A percentile compares a stretch with the other conserved stretches of the same genome.
Evolutionary conservation across 2,797 vertebrate species (phyloP).

Genomic region (Petrocephalus schoutedeni): DNA sequence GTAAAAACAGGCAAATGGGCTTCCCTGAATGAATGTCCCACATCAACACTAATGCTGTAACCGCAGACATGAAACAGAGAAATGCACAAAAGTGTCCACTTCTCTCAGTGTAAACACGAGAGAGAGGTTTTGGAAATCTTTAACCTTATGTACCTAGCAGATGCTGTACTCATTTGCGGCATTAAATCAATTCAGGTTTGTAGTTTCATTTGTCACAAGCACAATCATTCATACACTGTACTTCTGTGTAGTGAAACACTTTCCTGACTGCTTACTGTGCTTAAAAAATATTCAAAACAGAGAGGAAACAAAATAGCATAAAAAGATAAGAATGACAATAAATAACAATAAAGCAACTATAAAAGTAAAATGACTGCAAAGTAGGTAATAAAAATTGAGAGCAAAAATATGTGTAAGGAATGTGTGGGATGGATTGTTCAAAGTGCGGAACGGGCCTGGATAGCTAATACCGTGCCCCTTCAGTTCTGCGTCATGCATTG

Average conservation of each 20-base stretch:
- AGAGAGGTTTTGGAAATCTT: background rate
- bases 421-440: background rate
- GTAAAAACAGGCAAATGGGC: slow-evolving; percentile 29
- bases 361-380: background rate
- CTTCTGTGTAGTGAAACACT: background rate
- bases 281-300: background rate
- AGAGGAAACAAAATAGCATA: background rate
- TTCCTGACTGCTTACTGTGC: background rate
- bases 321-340: background rate
- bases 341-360: background rate
- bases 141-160: background rate
- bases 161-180: background rate
- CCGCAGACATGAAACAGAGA: background rate
- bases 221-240: background rate
- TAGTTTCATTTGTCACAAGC: background rate
- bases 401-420: background rate
- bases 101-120: background rate
- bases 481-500: background rate
- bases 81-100: background rate
- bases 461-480: background rate
- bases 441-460: background rate
- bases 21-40: background rate
- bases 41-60: background rate
- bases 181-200: background rate
- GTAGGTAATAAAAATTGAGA: background rate